phyloP scores from a whole-genome alignment of 2,113 vertebrate genomes.

The Centropus bengalensis region DNA sequence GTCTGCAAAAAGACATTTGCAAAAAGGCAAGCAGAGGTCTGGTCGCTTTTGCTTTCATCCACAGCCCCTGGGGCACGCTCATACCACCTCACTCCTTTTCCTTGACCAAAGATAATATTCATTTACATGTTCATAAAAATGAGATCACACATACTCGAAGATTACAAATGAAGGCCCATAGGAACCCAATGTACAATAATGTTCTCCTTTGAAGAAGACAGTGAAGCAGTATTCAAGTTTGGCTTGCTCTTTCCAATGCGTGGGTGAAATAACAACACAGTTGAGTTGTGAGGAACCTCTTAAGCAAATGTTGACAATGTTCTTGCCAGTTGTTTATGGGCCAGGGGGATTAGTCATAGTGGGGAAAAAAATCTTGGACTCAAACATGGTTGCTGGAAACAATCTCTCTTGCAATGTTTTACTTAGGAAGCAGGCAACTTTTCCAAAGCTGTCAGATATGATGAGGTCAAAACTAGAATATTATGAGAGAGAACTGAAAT shows the following conservation, averaged over 20 bases:
- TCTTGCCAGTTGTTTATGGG: background rate
- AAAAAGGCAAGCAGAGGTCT: background rate
- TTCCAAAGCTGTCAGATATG: background rate
- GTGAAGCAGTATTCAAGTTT: background rate
- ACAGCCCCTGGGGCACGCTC: background rate
- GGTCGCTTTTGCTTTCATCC: background rate
- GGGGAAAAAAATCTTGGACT: background rate
- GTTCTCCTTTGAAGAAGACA: background rate
- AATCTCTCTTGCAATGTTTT: background rate
- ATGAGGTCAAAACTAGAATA: conserved; percentile 33
- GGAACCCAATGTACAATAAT: background rate
- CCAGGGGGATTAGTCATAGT: background rate
- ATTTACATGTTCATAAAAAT: background rate
- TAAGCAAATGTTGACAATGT: background rate
- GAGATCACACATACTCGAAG: background rate
- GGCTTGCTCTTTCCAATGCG: background rate
- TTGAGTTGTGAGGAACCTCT: background rate
- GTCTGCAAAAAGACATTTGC: background rate
- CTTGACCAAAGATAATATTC: background rate
- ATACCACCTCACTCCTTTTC: background rate
- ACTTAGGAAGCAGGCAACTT: background rate
- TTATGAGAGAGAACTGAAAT: conserved; percentile 15
- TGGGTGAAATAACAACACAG: background rate
- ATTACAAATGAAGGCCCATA: background rate
- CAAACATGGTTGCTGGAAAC: background rate